Evolutionary conservation across 1,140 invertebrate species (phyloP).

Genomic region (Andricus grossulariae): DNA sequence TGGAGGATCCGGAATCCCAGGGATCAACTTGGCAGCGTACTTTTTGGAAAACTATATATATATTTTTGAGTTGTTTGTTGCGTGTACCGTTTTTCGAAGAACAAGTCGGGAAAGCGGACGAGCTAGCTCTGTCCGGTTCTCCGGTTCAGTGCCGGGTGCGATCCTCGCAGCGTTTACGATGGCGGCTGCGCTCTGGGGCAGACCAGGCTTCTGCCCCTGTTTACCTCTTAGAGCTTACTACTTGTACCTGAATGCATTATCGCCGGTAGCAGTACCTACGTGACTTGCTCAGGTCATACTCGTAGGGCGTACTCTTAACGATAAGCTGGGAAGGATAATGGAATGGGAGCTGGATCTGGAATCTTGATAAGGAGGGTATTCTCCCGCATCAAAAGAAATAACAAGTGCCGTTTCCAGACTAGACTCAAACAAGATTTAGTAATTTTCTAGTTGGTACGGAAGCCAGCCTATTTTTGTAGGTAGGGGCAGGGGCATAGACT

Average conservation of each 20-base stretch:
- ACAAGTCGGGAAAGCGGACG: constrained; percentile 62
- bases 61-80: not conserved
- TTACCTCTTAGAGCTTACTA: not conserved
- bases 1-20: not conserved
- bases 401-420: too few relatives aligned
- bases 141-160: constrained; percentile 64
- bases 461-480: too few relatives aligned
- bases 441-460: too few relatives aligned
- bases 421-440: too few relatives aligned
- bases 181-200: constrained; percentile 65
- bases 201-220: constrained; percentile 12
- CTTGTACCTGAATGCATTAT: constrained; percentile 6
- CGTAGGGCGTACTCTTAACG: not conserved
- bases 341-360: too few relatives aligned
- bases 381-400: too few relatives aligned
- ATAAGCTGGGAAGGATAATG: not conserved
- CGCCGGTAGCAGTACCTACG: not conserved
- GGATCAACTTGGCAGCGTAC: not conserved
- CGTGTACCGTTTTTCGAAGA: constrained; percentile 39
- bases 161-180: constrained; percentile 56
- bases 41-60: not conserved
- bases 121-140: constrained; percentile 74
- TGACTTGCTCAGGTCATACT: not conserved
- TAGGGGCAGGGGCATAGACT: too few relatives aligned
- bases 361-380: too few relatives aligned